Evolutionary conservation across 2,888 invertebrate species (phyloP).

Genomic region (Nasonovia ribisnigri): DNA sequence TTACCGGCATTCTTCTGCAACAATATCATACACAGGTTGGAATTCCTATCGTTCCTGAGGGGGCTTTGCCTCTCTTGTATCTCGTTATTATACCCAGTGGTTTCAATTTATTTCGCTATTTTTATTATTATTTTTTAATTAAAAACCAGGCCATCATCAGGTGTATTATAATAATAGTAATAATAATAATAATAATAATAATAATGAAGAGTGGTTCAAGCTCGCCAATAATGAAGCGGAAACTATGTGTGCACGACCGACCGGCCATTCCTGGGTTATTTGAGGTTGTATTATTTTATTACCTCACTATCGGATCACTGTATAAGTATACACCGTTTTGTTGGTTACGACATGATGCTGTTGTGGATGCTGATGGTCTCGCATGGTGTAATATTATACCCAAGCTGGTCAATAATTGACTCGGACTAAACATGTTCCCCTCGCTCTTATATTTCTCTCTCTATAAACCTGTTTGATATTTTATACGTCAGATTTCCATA

Average conservation of each 20-base stretch:
- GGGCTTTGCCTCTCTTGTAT: not conserved
- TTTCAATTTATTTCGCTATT: constrained; percentile 52
- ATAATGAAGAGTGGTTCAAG: constrained; percentile 31
- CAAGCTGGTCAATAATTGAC: constrained; percentile 49
- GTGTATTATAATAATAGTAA: constrained; percentile 37
- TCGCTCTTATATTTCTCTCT: not conserved
- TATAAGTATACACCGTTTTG: constrained; percentile 2
- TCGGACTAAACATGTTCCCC: constrained; percentile 16
- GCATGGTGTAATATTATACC: constrained; percentile 43
- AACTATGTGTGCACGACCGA: constrained; percentile 48
- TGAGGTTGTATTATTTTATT: constrained; percentile 27
- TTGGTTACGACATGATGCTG: not conserved
- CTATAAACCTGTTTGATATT: constrained; percentile 49
- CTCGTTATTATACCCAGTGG: constrained; percentile 34
- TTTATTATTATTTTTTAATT: constrained; percentile 61
- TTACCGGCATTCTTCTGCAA: constrained; percentile 58
- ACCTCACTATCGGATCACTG: not conserved
- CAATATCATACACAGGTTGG: constrained; percentile 52
- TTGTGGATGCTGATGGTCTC: not conserved
- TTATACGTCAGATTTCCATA: constrained; percentile 44
- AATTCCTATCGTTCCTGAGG: constrained; percentile 51
- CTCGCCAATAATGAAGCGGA: constrained; percentile 41
- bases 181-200: constrained; percentile 28
- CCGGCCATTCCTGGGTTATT: not conserved
- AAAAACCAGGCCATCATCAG: constrained; percentile 36